Base-by-base conservation (phyloP, 2,113 vertebrate genomes). In the Tachysurus vachellii region DNA sequence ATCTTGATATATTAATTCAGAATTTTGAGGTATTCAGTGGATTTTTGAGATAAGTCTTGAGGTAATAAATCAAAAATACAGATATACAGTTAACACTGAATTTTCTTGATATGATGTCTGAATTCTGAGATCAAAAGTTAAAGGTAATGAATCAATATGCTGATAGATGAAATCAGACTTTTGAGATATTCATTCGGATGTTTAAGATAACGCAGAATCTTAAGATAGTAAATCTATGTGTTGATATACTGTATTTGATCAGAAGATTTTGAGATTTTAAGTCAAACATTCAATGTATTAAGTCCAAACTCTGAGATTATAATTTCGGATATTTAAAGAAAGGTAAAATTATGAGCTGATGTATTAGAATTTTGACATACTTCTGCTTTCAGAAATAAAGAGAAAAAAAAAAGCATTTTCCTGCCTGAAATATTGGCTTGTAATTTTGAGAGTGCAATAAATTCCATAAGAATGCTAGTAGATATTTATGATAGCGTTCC, bases 401-500 rank as follows among this genome's bases (percentile, higher is more conserved):
- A 26, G 0, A 26, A 11, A 42, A 26, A 47, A 42, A 70, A 44
- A 4, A 6, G n/a, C 13, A 68, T 68, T 71, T 36, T n/a, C 1
- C 3, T 26, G 53, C 13, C 44, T 84, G 42, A 23, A 36, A 56
- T 56, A 31, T 11, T 31, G 26, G 6, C 14, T 79, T 77, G 31
- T 50, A 56, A 83, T 44, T 86, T 66, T 50, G 42, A 75, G 16
- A 70, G 23, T 13, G 28, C 17, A 19, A n/a, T 53, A 68, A 50
- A 64, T 1, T n/a, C 28, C 11, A 62, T 50, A 13, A 73, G 54
- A 83, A 83, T 21, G 26, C 13, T 75, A 61, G 5, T n/a, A 36
- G 3, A 70, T 83, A 73, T 84, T 86, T 89, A 62, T 10, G 6
- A 50, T 26, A 73, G 68, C 80, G 44, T 77, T 26, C n/a, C 50